A percentile compares a stretch with the other conserved stretches of the same genome.
phyloP scores from a whole-genome alignment of 2,113 vertebrate species.

The Nyctereutes procyonoides region DNA sequence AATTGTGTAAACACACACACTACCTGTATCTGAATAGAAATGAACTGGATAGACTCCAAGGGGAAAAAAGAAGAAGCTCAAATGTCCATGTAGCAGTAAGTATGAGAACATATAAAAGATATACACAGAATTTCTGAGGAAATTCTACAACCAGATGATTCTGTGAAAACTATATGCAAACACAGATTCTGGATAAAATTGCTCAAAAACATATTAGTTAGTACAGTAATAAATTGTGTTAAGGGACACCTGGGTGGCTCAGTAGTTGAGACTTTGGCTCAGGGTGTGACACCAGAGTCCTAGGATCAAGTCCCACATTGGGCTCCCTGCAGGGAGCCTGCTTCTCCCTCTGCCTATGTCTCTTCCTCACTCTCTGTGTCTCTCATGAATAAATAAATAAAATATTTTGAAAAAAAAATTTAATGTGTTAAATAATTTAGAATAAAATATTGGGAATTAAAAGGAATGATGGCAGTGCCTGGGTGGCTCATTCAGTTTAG shows the following conservation, averaged over 20 bases:
- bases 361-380: too few species aligned
- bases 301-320: too few species aligned
- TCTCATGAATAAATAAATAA: too few species aligned
- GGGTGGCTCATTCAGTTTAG: too few species aligned
- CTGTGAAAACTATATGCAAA: constrained; percentile 14
- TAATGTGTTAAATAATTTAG: constrained; percentile 47
- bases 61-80: not conserved
- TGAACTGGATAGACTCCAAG: not conserved
- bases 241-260: not conserved
- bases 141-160: constrained; percentile 16
- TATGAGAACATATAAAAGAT: not conserved
- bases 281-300: too few species aligned
- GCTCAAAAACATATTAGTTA: not conserved
- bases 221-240: constrained; percentile 16
- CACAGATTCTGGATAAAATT: constrained; percentile 25
- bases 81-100: not conserved
- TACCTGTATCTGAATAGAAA: not conserved
- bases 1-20: not conserved
- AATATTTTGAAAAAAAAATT: too few species aligned
- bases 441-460: constrained; percentile 14
- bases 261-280: too few species aligned
- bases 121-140: not conserved
- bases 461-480: not conserved
- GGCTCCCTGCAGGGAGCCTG: too few species aligned
- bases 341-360: too few species aligned